These are phyloP conservation scores for Psix sp. DNA, from an alignment of 1,140 invertebrate species.

Conservation along the genomic window DNA sequence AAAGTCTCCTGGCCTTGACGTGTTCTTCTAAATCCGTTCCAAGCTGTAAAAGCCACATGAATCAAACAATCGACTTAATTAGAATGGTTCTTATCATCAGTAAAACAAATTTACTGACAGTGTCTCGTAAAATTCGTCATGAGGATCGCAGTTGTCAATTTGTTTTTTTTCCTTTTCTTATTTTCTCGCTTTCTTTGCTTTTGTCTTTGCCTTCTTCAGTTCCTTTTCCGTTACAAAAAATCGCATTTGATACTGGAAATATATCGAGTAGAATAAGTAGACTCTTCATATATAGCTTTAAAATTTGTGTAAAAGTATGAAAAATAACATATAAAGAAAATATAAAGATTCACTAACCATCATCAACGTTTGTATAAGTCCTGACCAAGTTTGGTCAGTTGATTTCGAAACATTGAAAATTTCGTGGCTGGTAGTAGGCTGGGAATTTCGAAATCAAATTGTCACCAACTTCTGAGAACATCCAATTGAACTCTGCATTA, in stretches of 20 bases:
- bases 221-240: slow-evolving; percentile 9
- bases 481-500: slow-evolving; percentile 16
- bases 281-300: slow-evolving; percentile 7
- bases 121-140: slow-evolving; percentile 8
- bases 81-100: background rate
- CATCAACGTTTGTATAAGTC: slow-evolving; percentile 6
- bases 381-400: slow-evolving; percentile 9
- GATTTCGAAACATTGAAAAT: slow-evolving; percentile 3
- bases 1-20: slow-evolving; percentile 1
- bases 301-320: too few species aligned
- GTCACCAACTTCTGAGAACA: slow-evolving; percentile 14
- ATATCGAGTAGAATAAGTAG: slow-evolving; percentile 13
- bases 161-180: slow-evolving; percentile 1
- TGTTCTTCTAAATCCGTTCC: slow-evolving; percentile 12
- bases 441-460: slow-evolving; percentile 29
- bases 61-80: background rate
- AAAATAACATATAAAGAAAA: slow-evolving; percentile 1
- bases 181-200: slow-evolving; percentile 10
- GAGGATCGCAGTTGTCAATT: slow-evolving; percentile 14
- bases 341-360: slow-evolving; percentile 9
- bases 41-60: slow-evolving; percentile 1
- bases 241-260: slow-evolving; percentile 13
- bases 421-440: slow-evolving; percentile 11
- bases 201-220: slow-evolving; percentile 4
- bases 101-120: slow-evolving; percentile 12